A percentile compares a stretch with the other conserved stretches of the same genome.
Evolutionary conservation across 2,797 vertebrate genomes (phyloP).

Genomic region (Eremophila alpestris): DNA sequence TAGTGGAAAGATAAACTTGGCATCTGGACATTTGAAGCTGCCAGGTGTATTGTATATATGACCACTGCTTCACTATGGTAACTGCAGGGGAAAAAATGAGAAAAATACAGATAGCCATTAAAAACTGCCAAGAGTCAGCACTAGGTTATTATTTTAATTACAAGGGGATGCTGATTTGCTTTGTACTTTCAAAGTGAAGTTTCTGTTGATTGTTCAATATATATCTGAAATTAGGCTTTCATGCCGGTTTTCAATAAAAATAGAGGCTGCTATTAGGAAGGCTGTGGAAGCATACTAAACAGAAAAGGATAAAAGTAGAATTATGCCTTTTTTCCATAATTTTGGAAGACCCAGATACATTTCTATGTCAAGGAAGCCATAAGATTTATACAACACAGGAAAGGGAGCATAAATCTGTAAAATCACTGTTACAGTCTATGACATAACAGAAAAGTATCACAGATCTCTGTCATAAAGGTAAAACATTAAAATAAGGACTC

Average conservation of each 20-base stretch:
- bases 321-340: background rate
- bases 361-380: background rate
- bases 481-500: accelerated
- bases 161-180: background rate
- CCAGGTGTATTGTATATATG: slow-evolving; percentile 30
- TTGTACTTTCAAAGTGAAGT: slow-evolving; percentile 20
- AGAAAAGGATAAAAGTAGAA: background rate
- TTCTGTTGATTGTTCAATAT: slow-evolving; percentile 20
- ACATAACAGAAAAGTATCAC: background rate
- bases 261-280: background rate
- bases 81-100: background rate
- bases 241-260: slow-evolving; percentile 20
- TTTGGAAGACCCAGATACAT: background rate
- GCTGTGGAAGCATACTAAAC: background rate
- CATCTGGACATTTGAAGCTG: slow-evolving; percentile 41
- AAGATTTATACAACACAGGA: background rate
- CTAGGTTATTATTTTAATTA: slow-evolving; percentile 60
- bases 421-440: background rate
- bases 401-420: background rate
- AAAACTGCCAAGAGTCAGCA: slow-evolving; percentile 16
- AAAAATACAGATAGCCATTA: background rate
- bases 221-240: slow-evolving; percentile 18
- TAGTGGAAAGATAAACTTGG: slow-evolving; percentile 7
- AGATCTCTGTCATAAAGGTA: background rate
- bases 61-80: slow-evolving; percentile 49